Base-by-base conservation (phyloP, 2,888 invertebrate genomes). In the Beris morrisii region DNA sequence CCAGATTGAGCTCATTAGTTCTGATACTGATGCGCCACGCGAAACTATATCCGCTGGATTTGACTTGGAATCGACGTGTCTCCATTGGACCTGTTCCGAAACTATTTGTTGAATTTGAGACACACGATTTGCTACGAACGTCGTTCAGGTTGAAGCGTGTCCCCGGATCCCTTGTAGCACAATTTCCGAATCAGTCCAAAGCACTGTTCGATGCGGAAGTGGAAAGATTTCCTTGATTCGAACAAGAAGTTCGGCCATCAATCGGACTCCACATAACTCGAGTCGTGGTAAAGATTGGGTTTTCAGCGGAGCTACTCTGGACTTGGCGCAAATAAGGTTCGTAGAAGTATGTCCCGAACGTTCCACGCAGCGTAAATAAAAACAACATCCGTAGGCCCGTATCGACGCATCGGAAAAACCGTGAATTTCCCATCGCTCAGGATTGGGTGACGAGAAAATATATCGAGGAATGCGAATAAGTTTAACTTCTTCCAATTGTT, bases 11-110 rank as follows among this genome's bases (percentile, higher is more conserved):
- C 65, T 66, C 4, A 65, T 45, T 3, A 38, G 4, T 56, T 53
- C 13, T 67, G 30, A 0, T 64, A 48, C 28, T 46, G 32, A 70
- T 44, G 44, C 65, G 66, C 31, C 67, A 63, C 66, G 67, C 67
- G 22, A 68, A 67, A 4, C 22, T 2, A 22, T 22, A 22, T 22
- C 22, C 3, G 22, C 22, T 22, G 22, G 22, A 22, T 22, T 22
- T 22, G 22, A 22, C 28, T 28, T 12, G 12, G 12, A 22, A 5
- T 12, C 9, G 31, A 28, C 12, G 4, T 15, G 13, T 22, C 30
- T 6, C 28, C 22, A 12, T 22, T 53, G 38, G 1, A 38, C 4
- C 1, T 38, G 38, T 38, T 38, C 38, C 9, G 38, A 3, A 9
- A 9, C 38, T 1, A 38, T 1, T 9, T 3, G 38, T 5, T 38